Base-by-base conservation (phyloP, 2,113 vertebrate genomes). In the Morphnarchus princeps region DNA sequence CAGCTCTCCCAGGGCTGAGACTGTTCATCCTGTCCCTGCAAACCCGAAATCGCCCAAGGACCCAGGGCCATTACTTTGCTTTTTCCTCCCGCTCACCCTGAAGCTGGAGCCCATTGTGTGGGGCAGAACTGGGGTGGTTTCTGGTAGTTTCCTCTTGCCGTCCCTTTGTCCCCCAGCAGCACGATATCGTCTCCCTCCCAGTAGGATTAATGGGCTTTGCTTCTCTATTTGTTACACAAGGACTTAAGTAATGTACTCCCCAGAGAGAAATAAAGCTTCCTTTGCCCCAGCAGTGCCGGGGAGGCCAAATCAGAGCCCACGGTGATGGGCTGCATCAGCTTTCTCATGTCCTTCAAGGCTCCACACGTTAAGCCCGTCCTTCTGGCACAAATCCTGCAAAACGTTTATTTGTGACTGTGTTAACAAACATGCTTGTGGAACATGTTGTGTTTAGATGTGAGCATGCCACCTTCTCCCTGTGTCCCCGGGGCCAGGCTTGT, bases 41-140 rank as follows among this genome's bases (percentile, higher is more conserved):
- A 87, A 22, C 70, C 73, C 11, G 0, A 91, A 71, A 82, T 67
- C 7, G 47, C 69, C 25, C 26, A 43, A 45, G 29, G 61, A 79
- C 7, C 49, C 6, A 25, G 2, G 15, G 12, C 45, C 1, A 1
- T 50, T 36, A 40, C 21, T 80, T 34, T 34, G 50, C n/a, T 38
- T 87, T 69, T 82, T 63, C 16, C n/a, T 62, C 76, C 54, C 0
- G 0, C 45, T 82, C 17, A 36, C 43, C 52, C 81, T 29, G 22
- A 77, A 90, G 31, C 11, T 0, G 0, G 47, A 91, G 21, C 25
- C 43, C 0, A 0, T 16, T 76, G 28, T 6, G 11, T 1, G 22
- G 17, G 11, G 16, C 77, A 4, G 57, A 42, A 45, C 22, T 1
- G 0, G 8, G 21, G 8, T 21, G 8, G 7, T 11, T 84, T 55